phyloP scores from a whole-genome alignment of 2,888 invertebrate species.

The Mellilla xanthometata region DNA sequence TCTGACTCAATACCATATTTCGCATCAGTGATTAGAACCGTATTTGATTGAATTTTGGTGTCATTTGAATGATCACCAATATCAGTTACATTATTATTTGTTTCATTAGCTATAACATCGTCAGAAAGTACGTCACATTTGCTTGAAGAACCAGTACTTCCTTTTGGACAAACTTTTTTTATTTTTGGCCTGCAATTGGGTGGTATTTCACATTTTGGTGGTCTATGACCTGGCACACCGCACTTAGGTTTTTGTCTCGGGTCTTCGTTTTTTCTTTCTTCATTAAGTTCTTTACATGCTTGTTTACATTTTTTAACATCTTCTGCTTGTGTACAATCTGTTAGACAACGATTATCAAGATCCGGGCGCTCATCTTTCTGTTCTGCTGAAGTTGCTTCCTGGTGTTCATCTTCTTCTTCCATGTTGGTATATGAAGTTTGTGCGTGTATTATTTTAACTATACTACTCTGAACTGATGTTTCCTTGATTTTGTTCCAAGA shows the following conservation, averaged over 20 bases:
- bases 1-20: no score
- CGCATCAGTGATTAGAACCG: no score
- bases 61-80: no score
- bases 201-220: slow-evolving; percentile 9
- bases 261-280: background rate
- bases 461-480: slow-evolving; percentile 7
- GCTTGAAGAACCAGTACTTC: background rate
- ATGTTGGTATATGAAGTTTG: slow-evolving; percentile 14
- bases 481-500: slow-evolving; percentile 10
- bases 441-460: slow-evolving; percentile 21
- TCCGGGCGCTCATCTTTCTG: background rate
- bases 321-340: background rate
- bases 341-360: slow-evolving; percentile 3
- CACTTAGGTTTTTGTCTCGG: slow-evolving; percentile 7
- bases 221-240: background rate
- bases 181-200: slow-evolving; percentile 8
- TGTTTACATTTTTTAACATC: slow-evolving; percentile 7
- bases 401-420: background rate
- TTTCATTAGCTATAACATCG: background rate
- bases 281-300: slow-evolving; percentile 1
- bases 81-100: background rate
- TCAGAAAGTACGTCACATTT: background rate
- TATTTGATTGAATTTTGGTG: no score
- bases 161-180: slow-evolving; percentile 7
- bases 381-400: background rate